Evolutionary conservation across 2,113 vertebrate genomes (phyloP).

Genomic region (Vulpes lagopus): DNA sequence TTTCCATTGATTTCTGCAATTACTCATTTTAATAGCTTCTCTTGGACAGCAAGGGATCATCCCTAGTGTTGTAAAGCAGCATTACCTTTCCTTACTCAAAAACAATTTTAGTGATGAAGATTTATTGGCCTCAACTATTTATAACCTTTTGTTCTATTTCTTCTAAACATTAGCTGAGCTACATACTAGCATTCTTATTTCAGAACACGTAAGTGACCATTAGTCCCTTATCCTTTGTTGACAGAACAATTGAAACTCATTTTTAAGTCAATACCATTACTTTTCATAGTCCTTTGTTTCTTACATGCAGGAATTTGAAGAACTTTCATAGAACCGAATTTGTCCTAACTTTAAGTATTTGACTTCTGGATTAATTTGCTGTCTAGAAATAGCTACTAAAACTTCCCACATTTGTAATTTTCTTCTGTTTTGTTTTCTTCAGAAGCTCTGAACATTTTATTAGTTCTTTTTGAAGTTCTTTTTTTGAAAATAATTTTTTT

Average conservation of each 20-base stretch:
- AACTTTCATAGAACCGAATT: neutral
- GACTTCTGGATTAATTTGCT: neutral
- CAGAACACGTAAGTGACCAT: neutral
- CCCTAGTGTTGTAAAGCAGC: conserved; percentile 45
- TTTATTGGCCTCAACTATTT: conserved; percentile 5
- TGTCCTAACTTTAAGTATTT: neutral
- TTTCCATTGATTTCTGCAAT: conserved; percentile 48
- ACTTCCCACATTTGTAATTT: neutral
- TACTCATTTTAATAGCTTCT: conserved; percentile 54
- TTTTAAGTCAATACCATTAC: conserved; percentile 1
- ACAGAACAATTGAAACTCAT: neutral
- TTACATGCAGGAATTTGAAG: neutral
- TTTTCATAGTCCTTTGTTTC: conserved; percentile 17
- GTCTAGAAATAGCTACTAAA: neutral
- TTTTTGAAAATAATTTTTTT: neutral
- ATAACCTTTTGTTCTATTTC: neutral
- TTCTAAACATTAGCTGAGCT: conserved; percentile 1
- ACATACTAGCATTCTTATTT: neutral
- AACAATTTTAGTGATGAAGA: conserved; percentile 31
- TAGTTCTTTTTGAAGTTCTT: neutral
- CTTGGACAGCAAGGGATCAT: neutral
- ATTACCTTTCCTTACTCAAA: neutral
- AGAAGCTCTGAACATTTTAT: conserved; percentile 12
- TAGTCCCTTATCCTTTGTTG: conserved; percentile 27
- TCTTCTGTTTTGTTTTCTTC: neutral